phyloP scores from a whole-genome alignment of 2,113 vertebrate species.

The Rafetus swinhoei region DNA sequence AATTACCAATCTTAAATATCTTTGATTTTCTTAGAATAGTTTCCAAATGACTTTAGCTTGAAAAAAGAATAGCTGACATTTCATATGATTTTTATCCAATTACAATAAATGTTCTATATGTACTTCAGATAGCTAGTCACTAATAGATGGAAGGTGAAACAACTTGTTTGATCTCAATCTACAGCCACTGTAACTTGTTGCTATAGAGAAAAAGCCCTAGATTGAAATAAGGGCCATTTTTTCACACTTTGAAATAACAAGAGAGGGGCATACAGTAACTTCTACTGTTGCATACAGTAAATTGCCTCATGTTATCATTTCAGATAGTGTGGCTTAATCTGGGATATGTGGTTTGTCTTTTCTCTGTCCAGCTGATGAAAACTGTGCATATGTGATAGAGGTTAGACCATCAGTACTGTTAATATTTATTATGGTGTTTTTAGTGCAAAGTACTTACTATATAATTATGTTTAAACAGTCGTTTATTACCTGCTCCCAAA shows the following conservation, averaged over 20 bases:
- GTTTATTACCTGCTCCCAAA: neutral
- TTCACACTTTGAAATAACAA: neutral
- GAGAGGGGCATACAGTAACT: neutral
- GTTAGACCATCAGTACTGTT: neutral
- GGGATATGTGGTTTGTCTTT: conserved; percentile 4
- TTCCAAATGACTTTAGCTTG: conserved; percentile 9
- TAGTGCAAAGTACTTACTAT: neutral
- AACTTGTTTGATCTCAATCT: neutral
- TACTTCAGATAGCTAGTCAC: neutral
- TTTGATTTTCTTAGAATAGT: neutral
- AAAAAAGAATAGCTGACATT: neutral
- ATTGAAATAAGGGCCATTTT: neutral
- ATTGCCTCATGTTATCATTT: conserved; percentile 10
- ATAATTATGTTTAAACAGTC: neutral
- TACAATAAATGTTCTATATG: neutral
- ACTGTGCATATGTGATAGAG: neutral
- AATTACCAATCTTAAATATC: neutral
- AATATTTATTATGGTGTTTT: conserved; percentile 1
- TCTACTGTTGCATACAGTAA: neutral
- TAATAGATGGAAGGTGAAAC: neutral
- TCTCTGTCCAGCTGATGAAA: neutral
- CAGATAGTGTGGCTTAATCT: conserved; percentile 10
- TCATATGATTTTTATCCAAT: neutral
- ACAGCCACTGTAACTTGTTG: neutral
- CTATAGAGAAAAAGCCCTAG: neutral